Conservation (phyloP, 2,888 invertebrate species). For the Cerceris ruficornis region DNA sequence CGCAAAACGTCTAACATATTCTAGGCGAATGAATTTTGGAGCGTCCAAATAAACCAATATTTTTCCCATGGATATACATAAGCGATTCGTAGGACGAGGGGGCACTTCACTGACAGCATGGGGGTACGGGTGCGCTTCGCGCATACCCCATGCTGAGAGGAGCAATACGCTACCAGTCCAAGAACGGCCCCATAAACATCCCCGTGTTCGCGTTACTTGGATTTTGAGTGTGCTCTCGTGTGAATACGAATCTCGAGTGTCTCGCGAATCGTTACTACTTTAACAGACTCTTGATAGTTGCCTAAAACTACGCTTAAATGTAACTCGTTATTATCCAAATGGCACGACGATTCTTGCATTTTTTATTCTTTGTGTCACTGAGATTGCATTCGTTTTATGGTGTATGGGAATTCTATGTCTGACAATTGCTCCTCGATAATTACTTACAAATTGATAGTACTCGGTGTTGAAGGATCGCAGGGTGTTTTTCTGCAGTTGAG, state of each 20-base stretch:
- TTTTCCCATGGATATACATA: conserved; percentile 80
- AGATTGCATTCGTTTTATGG: too few relatives aligned
- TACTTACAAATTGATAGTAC: too few relatives aligned
- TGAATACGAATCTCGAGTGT: conserved; percentile 73
- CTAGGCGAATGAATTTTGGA: conserved; percentile 56
- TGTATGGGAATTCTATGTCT: too few relatives aligned
- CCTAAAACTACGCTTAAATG: conserved; percentile 8
- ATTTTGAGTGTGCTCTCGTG: conserved; percentile 68
- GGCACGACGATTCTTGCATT: conserved; percentile 1
- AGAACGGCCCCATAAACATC: conserved; percentile 72
- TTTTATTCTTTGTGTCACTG: not conserved
- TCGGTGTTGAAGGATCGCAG: too few relatives aligned
- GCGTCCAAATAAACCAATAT: conserved; percentile 78
- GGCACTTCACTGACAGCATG: conserved; percentile 75
- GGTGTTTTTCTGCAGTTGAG: too few relatives aligned
- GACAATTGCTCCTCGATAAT: too few relatives aligned
- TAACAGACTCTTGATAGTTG: conserved; percentile 57
- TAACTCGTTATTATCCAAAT: conserved; percentile 46
- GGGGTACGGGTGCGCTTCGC: conserved; percentile 74
- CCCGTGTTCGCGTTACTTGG: conserved; percentile 66
- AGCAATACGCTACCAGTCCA: conserved; percentile 78
- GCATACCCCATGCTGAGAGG: conserved; percentile 75
- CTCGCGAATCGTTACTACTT: conserved; percentile 67
- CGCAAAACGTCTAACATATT: conserved; percentile 46
- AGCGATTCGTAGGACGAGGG: conserved; percentile 70